Conservation (phyloP, 2,888 invertebrate genomes). For the Hirtodrosophila duncani region DNA sequence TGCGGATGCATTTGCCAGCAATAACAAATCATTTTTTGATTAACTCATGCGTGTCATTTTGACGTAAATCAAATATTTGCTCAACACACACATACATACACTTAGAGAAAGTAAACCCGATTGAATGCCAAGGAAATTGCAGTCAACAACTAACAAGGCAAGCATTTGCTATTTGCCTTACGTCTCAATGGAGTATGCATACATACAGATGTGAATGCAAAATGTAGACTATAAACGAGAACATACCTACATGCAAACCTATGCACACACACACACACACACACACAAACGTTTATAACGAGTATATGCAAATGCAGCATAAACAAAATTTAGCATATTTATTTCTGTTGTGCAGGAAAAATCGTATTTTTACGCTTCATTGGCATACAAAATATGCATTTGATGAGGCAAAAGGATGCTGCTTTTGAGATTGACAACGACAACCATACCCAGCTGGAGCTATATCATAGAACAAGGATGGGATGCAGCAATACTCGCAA, state of each 20-base stretch:
- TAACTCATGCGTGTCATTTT: constrained; percentile 72
- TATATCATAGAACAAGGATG: too few species aligned
- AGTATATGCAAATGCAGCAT: constrained; percentile 60
- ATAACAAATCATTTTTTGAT: constrained; percentile 73
- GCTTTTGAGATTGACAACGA: too few species aligned
- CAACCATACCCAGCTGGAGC: too few species aligned
- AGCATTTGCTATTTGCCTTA: constrained; percentile 54
- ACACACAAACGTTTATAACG: constrained; percentile 40
- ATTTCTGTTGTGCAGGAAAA: constrained; percentile 31
- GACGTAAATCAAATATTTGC: constrained; percentile 70
- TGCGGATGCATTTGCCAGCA: constrained; percentile 69
- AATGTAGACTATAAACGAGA: too few species aligned
- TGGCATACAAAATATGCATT: constrained; percentile 56
- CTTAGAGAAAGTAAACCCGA: constrained; percentile 37
- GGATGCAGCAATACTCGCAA: too few species aligned
- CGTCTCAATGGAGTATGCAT: constrained; percentile 41
- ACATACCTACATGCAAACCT: not conserved
- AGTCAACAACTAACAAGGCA: constrained; percentile 70
- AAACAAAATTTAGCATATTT: constrained; percentile 61
- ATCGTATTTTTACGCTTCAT: constrained; percentile 70
- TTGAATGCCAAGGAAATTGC: constrained; percentile 66
- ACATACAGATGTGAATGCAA: too few species aligned
- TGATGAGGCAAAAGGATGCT: constrained; percentile 22
- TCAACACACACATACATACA: constrained; percentile 38
- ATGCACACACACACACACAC: constrained; percentile 5